A percentile compares a stretch with the other conserved stretches of the same genome.
These are phyloP conservation scores for Tringa solitaria DNA, from an alignment of 2,113 vertebrate genomes.

Conservation along the genomic window DNA sequence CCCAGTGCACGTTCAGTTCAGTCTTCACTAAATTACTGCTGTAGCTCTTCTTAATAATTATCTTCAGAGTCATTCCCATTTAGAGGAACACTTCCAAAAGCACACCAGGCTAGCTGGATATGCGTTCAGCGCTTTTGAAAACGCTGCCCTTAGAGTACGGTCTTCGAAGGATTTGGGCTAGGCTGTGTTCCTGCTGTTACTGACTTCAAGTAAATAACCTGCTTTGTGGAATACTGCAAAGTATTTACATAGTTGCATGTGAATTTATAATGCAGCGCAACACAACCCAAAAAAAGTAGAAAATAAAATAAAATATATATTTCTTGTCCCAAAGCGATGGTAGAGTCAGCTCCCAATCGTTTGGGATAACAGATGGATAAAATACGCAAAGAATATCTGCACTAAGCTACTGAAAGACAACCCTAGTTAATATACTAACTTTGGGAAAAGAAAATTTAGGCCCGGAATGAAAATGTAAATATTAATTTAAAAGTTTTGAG, in stretches of 20 bases:
- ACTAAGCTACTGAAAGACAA: neutral
- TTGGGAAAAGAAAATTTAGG: neutral
- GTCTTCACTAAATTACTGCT: neutral
- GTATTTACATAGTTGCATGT: neutral
- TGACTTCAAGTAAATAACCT: neutral
- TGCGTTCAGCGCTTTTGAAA: neutral
- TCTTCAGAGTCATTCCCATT: neutral
- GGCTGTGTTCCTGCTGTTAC: neutral
- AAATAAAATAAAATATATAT: neutral
- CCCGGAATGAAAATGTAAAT: constrained; percentile 33
- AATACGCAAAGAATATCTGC: neutral
- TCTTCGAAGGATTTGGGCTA: neutral
- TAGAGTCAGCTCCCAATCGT: neutral
- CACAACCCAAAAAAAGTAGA: neutral
- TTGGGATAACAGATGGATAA: neutral
- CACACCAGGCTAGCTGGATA: neutral
- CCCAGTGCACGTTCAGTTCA: neutral
- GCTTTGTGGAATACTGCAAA: neutral
- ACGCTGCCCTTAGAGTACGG: neutral
- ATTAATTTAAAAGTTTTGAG: constrained; percentile 35
- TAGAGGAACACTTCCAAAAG: neutral
- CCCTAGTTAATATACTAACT: neutral
- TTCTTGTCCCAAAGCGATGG: neutral
- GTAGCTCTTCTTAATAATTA: neutral
- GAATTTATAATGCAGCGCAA: neutral